Conservation (phyloP, 2,113 vertebrate genomes). For the Tretioscincus oriximinensis region DNA sequence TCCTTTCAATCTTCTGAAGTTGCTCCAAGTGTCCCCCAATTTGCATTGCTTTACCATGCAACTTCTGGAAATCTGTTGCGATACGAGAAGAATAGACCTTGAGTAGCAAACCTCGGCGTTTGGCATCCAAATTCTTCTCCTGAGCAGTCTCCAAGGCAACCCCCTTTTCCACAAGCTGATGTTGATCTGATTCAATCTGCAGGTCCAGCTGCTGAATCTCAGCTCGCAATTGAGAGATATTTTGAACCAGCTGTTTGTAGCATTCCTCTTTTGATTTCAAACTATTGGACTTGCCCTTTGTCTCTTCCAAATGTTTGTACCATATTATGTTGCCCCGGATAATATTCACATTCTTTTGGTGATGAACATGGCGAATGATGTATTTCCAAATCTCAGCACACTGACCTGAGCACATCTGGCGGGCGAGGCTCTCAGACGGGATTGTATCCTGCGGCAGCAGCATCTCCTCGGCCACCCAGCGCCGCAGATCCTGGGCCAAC, state of each 20-base stretch:
- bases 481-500: no score
- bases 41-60: conserved; percentile 36
- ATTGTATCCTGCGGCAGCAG: no score
- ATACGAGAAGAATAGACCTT: conserved; percentile 47
- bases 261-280: conserved; percentile 66
- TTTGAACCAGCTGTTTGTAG: conserved; percentile 70
- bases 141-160: conserved; percentile 27
- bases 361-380: conserved; percentile 51
- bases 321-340: no score
- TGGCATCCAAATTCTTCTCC: conserved; percentile 44
- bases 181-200: conserved; percentile 75
- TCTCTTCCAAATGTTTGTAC: no score
- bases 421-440: no score
- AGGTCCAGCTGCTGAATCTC: conserved; percentile 80
- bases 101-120: conserved; percentile 54
- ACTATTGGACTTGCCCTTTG: conserved; percentile 63
- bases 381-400: conserved; percentile 67
- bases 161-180: conserved; percentile 72
- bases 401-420: conserved; percentile 31
- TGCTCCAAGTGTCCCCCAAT: conserved; percentile 19
- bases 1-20: conserved; percentile 60
- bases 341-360: no score
- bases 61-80: conserved; percentile 38
- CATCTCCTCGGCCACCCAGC: no score
- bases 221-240: conserved; percentile 70